Evolutionary conservation across 2,888 invertebrate species (phyloP), one percentile per base, ranked within the genome.

Genomic region (Chrysina gloriosa): DNA sequence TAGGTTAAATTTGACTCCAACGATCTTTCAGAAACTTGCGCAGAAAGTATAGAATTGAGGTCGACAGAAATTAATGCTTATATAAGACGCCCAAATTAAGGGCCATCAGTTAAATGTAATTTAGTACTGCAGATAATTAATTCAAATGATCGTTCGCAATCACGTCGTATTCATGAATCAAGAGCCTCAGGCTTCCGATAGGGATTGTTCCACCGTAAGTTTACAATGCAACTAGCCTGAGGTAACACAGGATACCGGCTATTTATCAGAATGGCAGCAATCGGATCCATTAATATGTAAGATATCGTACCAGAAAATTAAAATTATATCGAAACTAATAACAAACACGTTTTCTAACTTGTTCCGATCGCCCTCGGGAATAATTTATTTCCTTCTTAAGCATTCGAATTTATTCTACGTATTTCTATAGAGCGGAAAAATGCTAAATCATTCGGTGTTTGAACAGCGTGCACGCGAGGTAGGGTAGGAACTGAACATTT

Each of bases 141-240:
- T 71, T 63, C 58, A 63, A 64, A 63, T 65, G 69, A 69, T 69
- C 54, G 67, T 16, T 64, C 56, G 48, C 48, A 63, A 69, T 67
- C 72, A 72, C 72, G 72, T 72, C 52, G 66, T 29, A 69, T 64
- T 68, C 67, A 71, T 72, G 70, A 72, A 71, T 71, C 70, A 70
- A 34, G 34, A 25, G 50, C 67, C 65, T 39, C n/a, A 36, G 67
- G 72, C 67, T 65, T 69, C 69, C 67, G 65, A 70, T 67, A 67
- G 70, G 54, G 64, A 67, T 67, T 70, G 45, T 31, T 52, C 25
- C 42, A 61, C 58, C 65, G 65, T 58, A 67, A 67, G 58, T 67
- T 67, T 36, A 67, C 66, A 61, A 61, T 67, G 66, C 66, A 67
- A 65, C 52, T 52, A 27, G 52, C 64, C 64, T 14, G 14, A 65